Conservation (phyloP, 2,113 vertebrate genomes). For the Otocyon megalotis region DNA sequence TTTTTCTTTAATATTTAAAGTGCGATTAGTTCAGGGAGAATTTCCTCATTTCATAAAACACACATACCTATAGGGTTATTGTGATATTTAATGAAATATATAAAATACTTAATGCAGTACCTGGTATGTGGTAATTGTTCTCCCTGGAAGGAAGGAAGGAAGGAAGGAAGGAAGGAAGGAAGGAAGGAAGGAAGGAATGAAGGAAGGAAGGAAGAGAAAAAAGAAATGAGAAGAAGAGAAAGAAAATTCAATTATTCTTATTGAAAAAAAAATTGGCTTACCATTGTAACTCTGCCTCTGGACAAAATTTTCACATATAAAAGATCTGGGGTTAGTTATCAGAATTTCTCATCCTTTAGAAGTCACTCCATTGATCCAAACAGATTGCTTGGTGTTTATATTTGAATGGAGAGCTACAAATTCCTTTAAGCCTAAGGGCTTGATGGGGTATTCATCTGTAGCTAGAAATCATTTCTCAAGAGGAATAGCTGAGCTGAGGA, state of each 20-base stretch:
- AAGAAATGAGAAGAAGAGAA: not conserved
- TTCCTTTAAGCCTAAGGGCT: not conserved
- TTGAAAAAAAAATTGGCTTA: not conserved
- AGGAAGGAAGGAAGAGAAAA: too few species aligned
- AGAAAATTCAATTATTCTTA: not conserved
- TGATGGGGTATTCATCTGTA: not conserved
- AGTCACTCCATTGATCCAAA: not conserved
- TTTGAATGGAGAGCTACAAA: not conserved
- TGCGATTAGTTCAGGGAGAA: not conserved
- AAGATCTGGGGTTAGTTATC: not conserved
- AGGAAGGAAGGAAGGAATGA: not conserved
- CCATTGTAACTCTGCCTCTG: not conserved
- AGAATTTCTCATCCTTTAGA: not conserved
- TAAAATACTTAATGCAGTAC: not conserved
- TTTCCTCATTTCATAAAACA: conserved; percentile 32
- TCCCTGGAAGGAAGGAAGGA: not conserved
- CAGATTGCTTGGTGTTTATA: not conserved
- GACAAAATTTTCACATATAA: not conserved
- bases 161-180: too few species aligned
- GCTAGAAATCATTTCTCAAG: not conserved
- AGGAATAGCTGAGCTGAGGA: not conserved
- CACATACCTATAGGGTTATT: not conserved
- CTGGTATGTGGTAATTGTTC: not conserved
- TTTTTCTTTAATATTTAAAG: not conserved
- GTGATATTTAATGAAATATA: not conserved